A percentile compares a stretch with the other conserved stretches of the same genome.
These are phyloP conservation scores for Celastrina argiolus DNA, from an alignment of 2,888 invertebrate genomes.

Conservation along the genomic window DNA sequence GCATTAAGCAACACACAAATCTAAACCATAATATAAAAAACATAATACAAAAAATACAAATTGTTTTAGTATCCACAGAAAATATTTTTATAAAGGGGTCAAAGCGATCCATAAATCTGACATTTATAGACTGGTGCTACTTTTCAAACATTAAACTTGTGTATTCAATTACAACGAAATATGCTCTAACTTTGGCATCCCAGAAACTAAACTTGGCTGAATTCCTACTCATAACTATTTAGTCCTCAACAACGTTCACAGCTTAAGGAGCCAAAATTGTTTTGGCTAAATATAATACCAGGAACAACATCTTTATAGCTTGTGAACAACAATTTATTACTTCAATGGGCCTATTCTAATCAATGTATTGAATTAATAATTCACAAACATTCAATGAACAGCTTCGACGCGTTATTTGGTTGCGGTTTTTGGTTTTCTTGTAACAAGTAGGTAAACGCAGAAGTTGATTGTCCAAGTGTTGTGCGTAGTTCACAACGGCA, in stretches of 20 bases:
- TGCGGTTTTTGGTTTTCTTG: too few relatives aligned
- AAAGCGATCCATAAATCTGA: not conserved
- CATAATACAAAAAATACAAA: too few relatives aligned
- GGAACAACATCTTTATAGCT: not conserved
- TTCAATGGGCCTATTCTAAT: not conserved
- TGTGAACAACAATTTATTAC: not conserved
- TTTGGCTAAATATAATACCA: conserved; percentile 3
- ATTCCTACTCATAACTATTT: conserved; percentile 20
- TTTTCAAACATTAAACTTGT: conserved; percentile 1
- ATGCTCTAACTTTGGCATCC: conserved; percentile 18
- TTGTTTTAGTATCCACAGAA: too few relatives aligned
- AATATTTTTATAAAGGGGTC: too few relatives aligned
- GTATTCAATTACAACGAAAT: conserved; percentile 19
- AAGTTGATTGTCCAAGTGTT: too few relatives aligned
- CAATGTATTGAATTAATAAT: not conserved
- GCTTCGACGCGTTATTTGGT: too few relatives aligned
- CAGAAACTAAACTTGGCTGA: conserved; percentile 21
- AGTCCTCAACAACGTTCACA: conserved; percentile 16
- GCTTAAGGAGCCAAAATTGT: conserved; percentile 17
- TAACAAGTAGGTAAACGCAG: too few relatives aligned
- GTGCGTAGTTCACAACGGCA: too few relatives aligned
- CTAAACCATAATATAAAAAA: too few relatives aligned
- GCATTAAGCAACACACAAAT: too few relatives aligned
- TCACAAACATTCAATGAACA: not conserved
- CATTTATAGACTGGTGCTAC: conserved; percentile 5